These are phyloP conservation scores for Pterostichus madidus DNA, from an alignment of 2,888 invertebrate genomes.

Conservation along the genomic window DNA sequence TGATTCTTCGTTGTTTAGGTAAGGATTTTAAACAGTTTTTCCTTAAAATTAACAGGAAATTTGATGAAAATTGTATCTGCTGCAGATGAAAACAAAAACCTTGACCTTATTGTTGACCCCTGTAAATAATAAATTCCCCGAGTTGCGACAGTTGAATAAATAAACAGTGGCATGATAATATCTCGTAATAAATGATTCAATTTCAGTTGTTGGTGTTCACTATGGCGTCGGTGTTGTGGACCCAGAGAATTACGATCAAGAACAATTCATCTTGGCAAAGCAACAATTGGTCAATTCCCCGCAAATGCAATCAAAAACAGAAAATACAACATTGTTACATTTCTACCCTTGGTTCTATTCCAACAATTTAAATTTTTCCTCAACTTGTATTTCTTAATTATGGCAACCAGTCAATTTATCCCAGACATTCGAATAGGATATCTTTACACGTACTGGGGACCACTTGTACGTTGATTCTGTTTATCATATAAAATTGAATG, in stretches of 20 bases:
- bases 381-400: slow-evolving; percentile 97
- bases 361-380: slow-evolving; percentile 99
- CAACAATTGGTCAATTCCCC: slow-evolving; percentile 91
- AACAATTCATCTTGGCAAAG: slow-evolving; percentile 87
- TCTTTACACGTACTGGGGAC: slow-evolving; percentile 99
- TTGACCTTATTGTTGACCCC: slow-evolving; percentile 23
- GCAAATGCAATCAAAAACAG: slow-evolving; percentile 98
- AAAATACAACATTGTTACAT: slow-evolving; percentile 97
- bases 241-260: slow-evolving; percentile 87
- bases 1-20: slow-evolving; percentile 82
- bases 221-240: slow-evolving; percentile 86
- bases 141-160: background rate
- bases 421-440: slow-evolving; percentile 98
- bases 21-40: slow-evolving; percentile 70
- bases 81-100: background rate
- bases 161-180: slow-evolving; percentile 1
- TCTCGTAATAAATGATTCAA: slow-evolving; percentile 3
- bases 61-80: background rate
- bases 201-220: slow-evolving; percentile 87
- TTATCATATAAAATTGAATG: too few species aligned
- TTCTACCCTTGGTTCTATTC: slow-evolving; percentile 94
- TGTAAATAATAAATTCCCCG: slow-evolving; percentile 27
- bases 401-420: slow-evolving; percentile 99
- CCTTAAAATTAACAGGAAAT: background rate
- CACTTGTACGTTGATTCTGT: slow-evolving; percentile 82